Evolutionary conservation across 2,888 invertebrate species (phyloP).

Genomic region (Acrobasis repandana): DNA sequence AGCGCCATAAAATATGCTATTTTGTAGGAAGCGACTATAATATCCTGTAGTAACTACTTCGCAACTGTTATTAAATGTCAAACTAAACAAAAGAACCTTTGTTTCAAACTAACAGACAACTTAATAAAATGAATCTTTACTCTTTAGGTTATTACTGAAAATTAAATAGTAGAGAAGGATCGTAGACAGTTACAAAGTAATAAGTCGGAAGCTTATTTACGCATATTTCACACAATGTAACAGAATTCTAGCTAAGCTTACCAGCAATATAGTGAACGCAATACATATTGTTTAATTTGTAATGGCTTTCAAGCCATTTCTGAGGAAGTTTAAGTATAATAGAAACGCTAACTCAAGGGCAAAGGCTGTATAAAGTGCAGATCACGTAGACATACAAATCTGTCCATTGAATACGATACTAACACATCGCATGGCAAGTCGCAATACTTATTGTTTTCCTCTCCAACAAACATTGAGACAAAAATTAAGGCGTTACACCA

Average conservation of each 20-base stretch:
- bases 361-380: slow-evolving; percentile 11
- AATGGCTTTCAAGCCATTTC: background rate
- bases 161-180: background rate
- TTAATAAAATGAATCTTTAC: too few species aligned
- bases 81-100: slow-evolving; percentile 9
- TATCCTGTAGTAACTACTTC: slow-evolving; percentile 1
- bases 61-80: slow-evolving; percentile 13
- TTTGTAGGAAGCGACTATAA: slow-evolving; percentile 16
- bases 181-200: background rate
- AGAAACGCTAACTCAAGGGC: background rate
- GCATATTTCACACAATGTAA: too few species aligned
- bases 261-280: too few species aligned
- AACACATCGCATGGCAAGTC: slow-evolving; percentile 1
- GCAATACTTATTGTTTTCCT: slow-evolving; percentile 8
- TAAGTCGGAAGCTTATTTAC: too few species aligned
- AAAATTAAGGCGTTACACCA: slow-evolving; percentile 23
- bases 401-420: slow-evolving; percentile 13
- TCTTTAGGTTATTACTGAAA: background rate
- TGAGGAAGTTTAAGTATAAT: background rate
- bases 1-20: slow-evolving; percentile 19
- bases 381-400: slow-evolving; percentile 16
- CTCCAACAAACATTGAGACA: slow-evolving; percentile 18
- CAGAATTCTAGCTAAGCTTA: too few species aligned
- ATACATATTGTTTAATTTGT: too few species aligned
- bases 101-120: background rate